Evolutionary conservation across 2,797 vertebrate genomes (phyloP), one percentile per base, ranked within the genome.

Genomic region (Borostomias antarcticus): DNA sequence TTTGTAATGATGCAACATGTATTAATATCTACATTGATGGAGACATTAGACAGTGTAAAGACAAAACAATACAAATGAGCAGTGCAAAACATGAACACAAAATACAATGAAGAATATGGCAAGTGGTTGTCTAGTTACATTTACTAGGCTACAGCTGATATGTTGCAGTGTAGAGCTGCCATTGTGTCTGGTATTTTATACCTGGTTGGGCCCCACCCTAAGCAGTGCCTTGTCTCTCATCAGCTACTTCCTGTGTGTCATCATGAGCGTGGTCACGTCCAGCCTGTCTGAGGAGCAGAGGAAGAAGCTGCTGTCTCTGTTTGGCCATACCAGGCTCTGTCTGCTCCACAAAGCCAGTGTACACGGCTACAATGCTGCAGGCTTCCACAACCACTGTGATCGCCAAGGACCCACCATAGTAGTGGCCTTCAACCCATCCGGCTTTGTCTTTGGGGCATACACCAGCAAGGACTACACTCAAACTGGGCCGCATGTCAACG

Each of bases 341-440:
- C 84, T 91, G 68, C 85, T 91, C 50, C 86, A 81, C 77, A 91
- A 89, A 78, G 87, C 87, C 71, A 86, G 72, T 7, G 19, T 88
- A 40, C 88, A 89, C 5, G 70, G 78, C 11, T 88, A 73, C 73
- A 43, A 23, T 1, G 25, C n/a, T 5, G 0, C 0, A 5, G 37
- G 17, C 11, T 90, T 91, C 64, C 79, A 88, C 56, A 0, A 0
- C 23, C 72, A 53, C 61, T 91, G 88, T 59, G 73, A 84, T 51
- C 2, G 0, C 0, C 89, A 90, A 70, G 88, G 88, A 0, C 75
- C 85, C 67, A 88, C 87, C 0, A 15, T 90, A 15, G 32, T 71
- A 0, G 82, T 68, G 0, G 86, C 83, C 7, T 88, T 86, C 72
- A 89, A 85, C 15, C 56, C 29, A 0, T 61, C 82, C 0, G 83